Evolutionary conservation across 2,113 vertebrate genomes (phyloP).

Genomic region (Cichladusa arquata): DNA sequence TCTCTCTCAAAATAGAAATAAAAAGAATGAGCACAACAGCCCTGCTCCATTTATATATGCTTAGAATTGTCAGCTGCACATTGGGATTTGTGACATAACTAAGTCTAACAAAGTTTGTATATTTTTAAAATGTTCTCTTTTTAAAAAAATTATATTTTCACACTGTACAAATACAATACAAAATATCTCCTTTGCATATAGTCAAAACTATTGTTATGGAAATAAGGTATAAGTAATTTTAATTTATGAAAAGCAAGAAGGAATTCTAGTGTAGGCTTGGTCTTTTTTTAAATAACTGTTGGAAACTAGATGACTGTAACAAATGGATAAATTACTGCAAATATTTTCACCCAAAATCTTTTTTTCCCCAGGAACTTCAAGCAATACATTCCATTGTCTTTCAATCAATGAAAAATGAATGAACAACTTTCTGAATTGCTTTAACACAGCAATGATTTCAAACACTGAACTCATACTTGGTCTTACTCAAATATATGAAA

Average conservation of each 20-base stretch:
- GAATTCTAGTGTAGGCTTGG: neutral
- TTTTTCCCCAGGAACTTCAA: neutral
- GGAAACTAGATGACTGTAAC: neutral
- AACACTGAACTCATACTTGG: neutral
- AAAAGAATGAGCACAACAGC: neutral
- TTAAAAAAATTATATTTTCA: neutral
- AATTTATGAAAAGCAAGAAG: neutral
- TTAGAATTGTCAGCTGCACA: neutral
- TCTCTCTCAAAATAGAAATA: neutral
- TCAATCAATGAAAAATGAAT: neutral
- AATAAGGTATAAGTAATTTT: neutral
- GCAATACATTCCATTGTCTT: neutral
- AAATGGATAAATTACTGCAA: neutral
- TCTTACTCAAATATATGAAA: neutral
- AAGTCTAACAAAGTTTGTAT: neutral
- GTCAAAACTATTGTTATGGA: neutral
- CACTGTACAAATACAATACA: neutral
- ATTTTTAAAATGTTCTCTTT: neutral
- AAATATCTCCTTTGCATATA: neutral
- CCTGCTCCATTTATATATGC: neutral
- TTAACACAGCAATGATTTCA: neutral
- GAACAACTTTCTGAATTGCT: neutral
- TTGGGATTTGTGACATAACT: neutral
- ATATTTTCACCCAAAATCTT: neutral
- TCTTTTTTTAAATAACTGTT: neutral